phyloP scores from a whole-genome alignment of 2,797 vertebrate species.

The Clangula hyemalis region DNA sequence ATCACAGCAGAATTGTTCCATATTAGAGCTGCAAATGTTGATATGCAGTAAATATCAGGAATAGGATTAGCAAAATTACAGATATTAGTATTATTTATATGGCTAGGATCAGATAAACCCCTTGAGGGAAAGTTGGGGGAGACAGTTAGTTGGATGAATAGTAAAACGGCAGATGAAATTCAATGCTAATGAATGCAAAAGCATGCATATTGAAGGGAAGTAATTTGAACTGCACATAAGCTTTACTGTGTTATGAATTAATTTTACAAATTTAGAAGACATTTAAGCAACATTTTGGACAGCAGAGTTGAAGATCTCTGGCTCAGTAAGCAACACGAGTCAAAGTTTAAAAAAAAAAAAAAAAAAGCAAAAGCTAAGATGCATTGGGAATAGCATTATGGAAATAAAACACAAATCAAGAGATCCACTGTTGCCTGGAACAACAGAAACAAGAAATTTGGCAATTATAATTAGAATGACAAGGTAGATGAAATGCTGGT shows the following conservation, averaged over 20 bases:
- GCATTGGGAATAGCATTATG: not conserved
- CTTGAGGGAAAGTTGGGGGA: not conserved
- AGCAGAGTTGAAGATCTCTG: not conserved
- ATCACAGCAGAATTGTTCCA: not conserved
- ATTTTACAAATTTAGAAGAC: not conserved
- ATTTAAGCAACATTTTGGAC: not conserved
- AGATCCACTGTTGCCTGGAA: not conserved
- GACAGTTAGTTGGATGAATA: not conserved
- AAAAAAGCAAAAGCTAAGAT: not conserved
- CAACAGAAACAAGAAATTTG: not conserved
- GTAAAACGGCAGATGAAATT: not conserved
- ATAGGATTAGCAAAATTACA: not conserved
- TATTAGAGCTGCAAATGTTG: not conserved
- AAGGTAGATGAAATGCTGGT: not conserved
- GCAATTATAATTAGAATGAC: not conserved
- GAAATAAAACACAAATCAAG: not conserved
- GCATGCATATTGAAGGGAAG: not conserved
- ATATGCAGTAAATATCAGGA: not conserved
- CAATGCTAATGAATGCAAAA: not conserved
- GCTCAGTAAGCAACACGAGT: not conserved
- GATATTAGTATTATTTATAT: not conserved
- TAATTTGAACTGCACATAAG: not conserved
- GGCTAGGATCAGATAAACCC: not conserved
- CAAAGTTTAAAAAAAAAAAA: not conserved
- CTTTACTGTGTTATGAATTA: slow-evolving; percentile 15